These are phyloP conservation scores for Pongo abelii DNA, from an alignment of 2,113 vertebrate species.

Conservation along the genomic window DNA sequence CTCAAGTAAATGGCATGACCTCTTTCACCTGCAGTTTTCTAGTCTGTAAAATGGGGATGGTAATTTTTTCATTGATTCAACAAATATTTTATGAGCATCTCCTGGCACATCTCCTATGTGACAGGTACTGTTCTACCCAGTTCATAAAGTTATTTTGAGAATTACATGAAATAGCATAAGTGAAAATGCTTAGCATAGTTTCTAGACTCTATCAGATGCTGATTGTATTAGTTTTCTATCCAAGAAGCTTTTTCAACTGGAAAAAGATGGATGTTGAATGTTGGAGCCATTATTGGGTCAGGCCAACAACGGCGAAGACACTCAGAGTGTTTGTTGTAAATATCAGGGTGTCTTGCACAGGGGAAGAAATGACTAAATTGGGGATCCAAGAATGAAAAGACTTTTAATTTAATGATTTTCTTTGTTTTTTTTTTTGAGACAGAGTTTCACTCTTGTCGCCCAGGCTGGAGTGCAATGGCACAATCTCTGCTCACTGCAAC, in stretches of 20 bases:
- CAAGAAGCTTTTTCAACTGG: background rate
- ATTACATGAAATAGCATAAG: background rate
- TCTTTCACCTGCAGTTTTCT: background rate
- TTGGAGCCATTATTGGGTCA: background rate
- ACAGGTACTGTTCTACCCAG: background rate
- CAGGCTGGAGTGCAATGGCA: no score
- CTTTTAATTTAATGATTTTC: background rate
- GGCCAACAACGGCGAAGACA: background rate
- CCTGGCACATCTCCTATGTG: background rate
- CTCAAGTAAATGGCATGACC: background rate
- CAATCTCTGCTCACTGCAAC: no score
- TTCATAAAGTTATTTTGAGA: background rate
- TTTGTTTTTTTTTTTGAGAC: no score
- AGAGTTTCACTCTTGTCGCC: no score
- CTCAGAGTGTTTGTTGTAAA: background rate
- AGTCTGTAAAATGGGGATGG: background rate
- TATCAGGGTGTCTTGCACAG: background rate
- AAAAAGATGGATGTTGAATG: background rate
- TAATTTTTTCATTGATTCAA: background rate
- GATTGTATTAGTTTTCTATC: background rate
- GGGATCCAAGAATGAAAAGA: background rate
- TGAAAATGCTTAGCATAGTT: background rate
- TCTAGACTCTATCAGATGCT: background rate
- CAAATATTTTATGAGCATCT: background rate
- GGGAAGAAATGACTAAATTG: background rate